A percentile compares a stretch with the other conserved stretches of the same genome.
These are phyloP conservation scores for Linnaemya tessellans DNA, from an alignment of 2,888 invertebrate species.

Conservation along the genomic window DNA sequence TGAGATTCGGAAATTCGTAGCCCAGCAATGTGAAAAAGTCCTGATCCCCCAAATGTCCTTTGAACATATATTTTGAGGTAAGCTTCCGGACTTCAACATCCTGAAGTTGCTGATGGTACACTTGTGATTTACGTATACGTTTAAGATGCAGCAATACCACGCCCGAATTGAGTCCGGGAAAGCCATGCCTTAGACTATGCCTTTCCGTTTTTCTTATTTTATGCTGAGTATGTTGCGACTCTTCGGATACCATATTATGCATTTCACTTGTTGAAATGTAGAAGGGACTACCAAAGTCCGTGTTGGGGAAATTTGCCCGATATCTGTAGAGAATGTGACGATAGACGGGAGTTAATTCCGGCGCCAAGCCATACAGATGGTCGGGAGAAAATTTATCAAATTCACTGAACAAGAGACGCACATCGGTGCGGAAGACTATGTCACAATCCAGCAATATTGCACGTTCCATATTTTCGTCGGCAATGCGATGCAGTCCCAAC, in stretches of 20 bases:
- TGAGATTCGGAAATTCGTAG: slow-evolving; percentile 88
- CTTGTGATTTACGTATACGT: slow-evolving; percentile 86
- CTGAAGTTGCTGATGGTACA: slow-evolving; percentile 85
- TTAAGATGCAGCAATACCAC: slow-evolving; percentile 89
- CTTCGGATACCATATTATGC: slow-evolving; percentile 62
- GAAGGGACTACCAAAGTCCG: slow-evolving; percentile 85
- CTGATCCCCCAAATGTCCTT: slow-evolving; percentile 92
- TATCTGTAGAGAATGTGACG: slow-evolving; percentile 89
- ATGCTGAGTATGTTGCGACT: slow-evolving; percentile 66
- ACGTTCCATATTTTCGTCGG: slow-evolving; percentile 85
- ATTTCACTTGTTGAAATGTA: slow-evolving; percentile 74
- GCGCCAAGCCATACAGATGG: slow-evolving; percentile 88
- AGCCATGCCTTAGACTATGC: slow-evolving; percentile 83
- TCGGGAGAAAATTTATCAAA: slow-evolving; percentile 87
- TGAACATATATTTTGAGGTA: slow-evolving; percentile 86
- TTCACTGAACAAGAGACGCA: slow-evolving; percentile 87
- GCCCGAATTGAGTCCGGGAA: slow-evolving; percentile 92
- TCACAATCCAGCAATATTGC: slow-evolving; percentile 91
- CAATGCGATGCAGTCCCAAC: slow-evolving; percentile 88
- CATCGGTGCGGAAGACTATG: slow-evolving; percentile 88
- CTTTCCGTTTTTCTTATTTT: slow-evolving; percentile 74
- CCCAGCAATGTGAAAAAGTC: slow-evolving; percentile 90
- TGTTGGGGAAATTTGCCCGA: slow-evolving; percentile 86
- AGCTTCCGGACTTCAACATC: slow-evolving; percentile 85
- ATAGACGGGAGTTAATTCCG: slow-evolving; percentile 91